phyloP scores from a whole-genome alignment of 2,888 invertebrate species.

The Coronaproctus castanopsis region DNA sequence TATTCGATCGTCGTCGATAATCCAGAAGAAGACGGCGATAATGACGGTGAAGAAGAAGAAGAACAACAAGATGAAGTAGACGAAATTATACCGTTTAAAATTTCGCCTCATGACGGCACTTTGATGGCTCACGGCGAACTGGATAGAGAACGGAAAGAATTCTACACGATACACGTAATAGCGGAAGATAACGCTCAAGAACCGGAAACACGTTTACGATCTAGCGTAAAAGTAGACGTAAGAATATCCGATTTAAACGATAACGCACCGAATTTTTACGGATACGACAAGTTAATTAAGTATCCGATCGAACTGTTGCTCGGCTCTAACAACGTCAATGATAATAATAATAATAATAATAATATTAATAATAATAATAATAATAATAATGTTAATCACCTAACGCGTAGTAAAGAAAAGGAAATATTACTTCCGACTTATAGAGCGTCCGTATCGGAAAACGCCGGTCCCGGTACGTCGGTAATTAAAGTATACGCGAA shows the following conservation, averaged over 20 bases:
- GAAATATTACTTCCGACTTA: constrained; percentile 52
- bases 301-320: not conserved
- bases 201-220: constrained; percentile 34
- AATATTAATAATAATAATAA: too few relatives aligned
- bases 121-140: constrained; percentile 50
- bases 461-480: constrained; percentile 48
- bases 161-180: constrained; percentile 47
- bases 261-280: constrained; percentile 58
- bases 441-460: constrained; percentile 51
- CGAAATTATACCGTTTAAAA: constrained; percentile 40
- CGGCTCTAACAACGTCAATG: too few relatives aligned
- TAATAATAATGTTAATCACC: not conserved
- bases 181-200: constrained; percentile 48
- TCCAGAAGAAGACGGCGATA: not conserved
- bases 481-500: constrained; percentile 60
- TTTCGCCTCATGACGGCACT: constrained; percentile 45
- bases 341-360: too few relatives aligned
- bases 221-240: constrained; percentile 56
- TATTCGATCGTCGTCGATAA: constrained; percentile 31
- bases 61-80: constrained; percentile 26
- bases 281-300: constrained; percentile 28
- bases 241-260: constrained; percentile 67
- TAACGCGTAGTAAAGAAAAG: not conserved
- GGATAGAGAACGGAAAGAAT: constrained; percentile 51
- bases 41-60: too few relatives aligned